A percentile compares a stretch with the other conserved stretches of the same genome.
phyloP scores from a whole-genome alignment of 2,888 invertebrate genomes.

The Stenotaenia linearis region DNA sequence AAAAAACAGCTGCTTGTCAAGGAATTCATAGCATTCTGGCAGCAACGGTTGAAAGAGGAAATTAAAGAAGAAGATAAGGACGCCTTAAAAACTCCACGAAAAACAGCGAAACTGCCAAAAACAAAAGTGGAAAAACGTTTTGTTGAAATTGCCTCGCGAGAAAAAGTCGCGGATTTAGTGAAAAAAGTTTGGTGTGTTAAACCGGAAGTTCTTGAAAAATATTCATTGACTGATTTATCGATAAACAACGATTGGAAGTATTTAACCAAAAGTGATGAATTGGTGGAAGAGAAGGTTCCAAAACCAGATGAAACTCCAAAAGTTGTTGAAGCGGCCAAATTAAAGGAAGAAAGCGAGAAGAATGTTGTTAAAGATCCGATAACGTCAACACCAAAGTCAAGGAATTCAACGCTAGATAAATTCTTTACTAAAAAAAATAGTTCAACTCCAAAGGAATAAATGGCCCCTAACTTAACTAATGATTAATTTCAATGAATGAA shows the following conservation, averaged over 20 bases:
- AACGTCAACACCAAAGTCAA: not conserved
- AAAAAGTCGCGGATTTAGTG: not conserved
- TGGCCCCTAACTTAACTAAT: no score
- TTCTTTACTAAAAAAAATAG: not conserved
- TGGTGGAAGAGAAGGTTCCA: not conserved
- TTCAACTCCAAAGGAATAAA: not conserved
- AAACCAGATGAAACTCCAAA: not conserved
- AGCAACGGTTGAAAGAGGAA: slow-evolving; percentile 32
- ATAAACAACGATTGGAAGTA: slow-evolving; percentile 58
- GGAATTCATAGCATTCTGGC: slow-evolving; percentile 59
- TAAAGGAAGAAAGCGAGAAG: no score
- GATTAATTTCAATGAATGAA: no score
- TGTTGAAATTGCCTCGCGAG: not conserved
- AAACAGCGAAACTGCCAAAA: not conserved
- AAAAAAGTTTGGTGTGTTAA: slow-evolving; percentile 56
- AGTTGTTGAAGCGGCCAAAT: not conserved
- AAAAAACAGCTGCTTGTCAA: slow-evolving; percentile 56
- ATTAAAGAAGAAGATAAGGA: not conserved
- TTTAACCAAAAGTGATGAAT: not conserved
- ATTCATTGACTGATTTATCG: slow-evolving; percentile 51
- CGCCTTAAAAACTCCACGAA: not conserved
- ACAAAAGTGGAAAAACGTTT: not conserved
- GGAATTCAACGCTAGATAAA: not conserved
- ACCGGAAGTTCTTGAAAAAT: slow-evolving; percentile 54
- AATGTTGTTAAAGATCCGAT: not conserved